Base-by-base conservation (phyloP, 1,140 invertebrate species). In the Gonatopus flavifemur region DNA sequence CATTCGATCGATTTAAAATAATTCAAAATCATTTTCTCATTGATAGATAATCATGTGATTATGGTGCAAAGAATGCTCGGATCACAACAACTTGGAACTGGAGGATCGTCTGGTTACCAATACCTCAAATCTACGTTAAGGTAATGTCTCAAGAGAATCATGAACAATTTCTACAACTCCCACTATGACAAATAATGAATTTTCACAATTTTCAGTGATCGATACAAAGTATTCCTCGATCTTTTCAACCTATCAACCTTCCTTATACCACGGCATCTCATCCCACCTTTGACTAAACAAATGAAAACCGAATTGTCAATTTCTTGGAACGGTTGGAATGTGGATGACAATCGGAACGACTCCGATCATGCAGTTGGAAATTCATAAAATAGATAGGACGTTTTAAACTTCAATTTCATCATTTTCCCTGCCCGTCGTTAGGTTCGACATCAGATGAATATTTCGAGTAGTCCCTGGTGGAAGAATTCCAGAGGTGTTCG, bases 21-120 rank as follows among this genome's bases (percentile, higher is more conserved):
- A 35, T 35, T 44, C 12, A 35, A 18, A 32, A 35, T 28, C 16
- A 22, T 42, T 43, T 31, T 18, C 21, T 45, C 25, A 12, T 33
- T 42, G 24, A 19, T 64, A 98, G 96, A 98, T 76, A 98, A 98
- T 78, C 97, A 99, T 70, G 91, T 98, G 16, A 86, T 97, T 57
- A 91, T 99, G 88, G 97, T 98, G n/a, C 96, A 98, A 75, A 83
- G 96, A 69, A 98, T 99, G 96, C 94, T 99, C 59, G 97, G 97
- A 6, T 95, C 93, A 2, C 93, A 96, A 69, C 93, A 95, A 67
- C 73, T 96, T 1, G 97, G 97, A 22, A 98, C 97, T 0, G 97
- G 96, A 25, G 97, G 97, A 5, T 98, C 96, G 28, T 96, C 94
- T 1, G 97, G 97, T 6, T 98, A 99, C 80, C 94, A 98, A 64